Conservation (phyloP, 2,113 vertebrate species). For the Herpetotheres cachinnans region DNA sequence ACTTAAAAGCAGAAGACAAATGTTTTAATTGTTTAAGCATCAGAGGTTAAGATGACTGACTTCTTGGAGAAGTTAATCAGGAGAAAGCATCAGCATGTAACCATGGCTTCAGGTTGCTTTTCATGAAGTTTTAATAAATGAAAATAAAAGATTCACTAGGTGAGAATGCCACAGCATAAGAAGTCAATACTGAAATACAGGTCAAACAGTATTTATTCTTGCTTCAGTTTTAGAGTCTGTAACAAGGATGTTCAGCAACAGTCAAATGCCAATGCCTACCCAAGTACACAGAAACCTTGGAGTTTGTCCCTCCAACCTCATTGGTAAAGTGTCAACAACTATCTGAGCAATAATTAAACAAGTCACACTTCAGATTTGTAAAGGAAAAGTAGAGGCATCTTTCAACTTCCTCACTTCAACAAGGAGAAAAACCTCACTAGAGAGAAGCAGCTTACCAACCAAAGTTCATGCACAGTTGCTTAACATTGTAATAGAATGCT, state of each 20-base stretch:
- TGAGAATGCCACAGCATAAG: background rate
- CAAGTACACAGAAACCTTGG: background rate
- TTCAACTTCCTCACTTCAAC: background rate
- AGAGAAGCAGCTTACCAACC: background rate
- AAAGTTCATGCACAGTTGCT: background rate
- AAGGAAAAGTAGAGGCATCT: background rate
- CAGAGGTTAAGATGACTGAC: background rate
- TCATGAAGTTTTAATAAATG: background rate
- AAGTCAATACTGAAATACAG: background rate
- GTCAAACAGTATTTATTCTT: slow-evolving; percentile 55
- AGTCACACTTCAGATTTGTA: slow-evolving; percentile 1
- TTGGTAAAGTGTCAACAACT: background rate
- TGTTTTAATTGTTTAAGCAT: background rate
- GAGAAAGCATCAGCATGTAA: background rate
- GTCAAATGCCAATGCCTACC: background rate
- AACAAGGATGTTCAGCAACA: slow-evolving; percentile 34
- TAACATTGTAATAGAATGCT: background rate
- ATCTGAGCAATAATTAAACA: slow-evolving; percentile 23
- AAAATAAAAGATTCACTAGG: background rate
- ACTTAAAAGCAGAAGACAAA: background rate
- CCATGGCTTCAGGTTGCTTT: background rate
- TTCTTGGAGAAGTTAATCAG: background rate
- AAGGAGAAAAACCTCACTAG: background rate
- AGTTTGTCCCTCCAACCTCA: background rate
- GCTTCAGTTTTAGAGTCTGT: slow-evolving; percentile 6